These are phyloP conservation scores for Drosophila biarmipes DNA, from an alignment of 1,140 invertebrate genomes.

Conservation along the genomic window DNA sequence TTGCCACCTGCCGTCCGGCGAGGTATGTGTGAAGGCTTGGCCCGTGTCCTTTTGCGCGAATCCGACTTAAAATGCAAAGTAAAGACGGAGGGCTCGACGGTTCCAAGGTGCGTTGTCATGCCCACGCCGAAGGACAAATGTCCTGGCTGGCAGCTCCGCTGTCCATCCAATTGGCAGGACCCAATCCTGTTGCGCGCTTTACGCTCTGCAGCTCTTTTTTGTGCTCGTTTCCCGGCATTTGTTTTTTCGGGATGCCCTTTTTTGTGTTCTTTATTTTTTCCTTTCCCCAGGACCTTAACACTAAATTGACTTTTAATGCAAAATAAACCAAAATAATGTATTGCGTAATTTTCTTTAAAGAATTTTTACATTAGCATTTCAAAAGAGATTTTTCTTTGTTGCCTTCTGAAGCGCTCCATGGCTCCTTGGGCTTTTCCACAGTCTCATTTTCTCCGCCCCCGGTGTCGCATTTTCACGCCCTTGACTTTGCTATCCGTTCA, in stretches of 20 bases:
- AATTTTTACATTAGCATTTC: constrained; percentile 83
- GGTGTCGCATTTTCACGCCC: constrained; percentile 56
- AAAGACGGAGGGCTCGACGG: constrained; percentile 64
- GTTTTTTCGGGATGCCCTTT: constrained; percentile 57
- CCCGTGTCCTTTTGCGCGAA: constrained; percentile 18
- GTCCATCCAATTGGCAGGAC: constrained; percentile 23
- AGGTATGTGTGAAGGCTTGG: constrained; percentile 54
- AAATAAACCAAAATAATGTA: constrained; percentile 83
- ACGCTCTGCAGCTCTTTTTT: constrained; percentile 66
- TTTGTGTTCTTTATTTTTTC: constrained; percentile 20
- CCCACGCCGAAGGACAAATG: constrained; percentile 23
- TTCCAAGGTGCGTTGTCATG: constrained; percentile 77
- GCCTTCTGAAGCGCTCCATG: constrained; percentile 44
- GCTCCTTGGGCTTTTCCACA: constrained; percentile 33
- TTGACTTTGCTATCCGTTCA: constrained; percentile 43
- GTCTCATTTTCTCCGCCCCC: constrained; percentile 20
- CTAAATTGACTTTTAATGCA: constrained; percentile 83
- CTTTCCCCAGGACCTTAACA: constrained; percentile 59
- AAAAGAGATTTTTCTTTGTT: constrained; percentile 76
- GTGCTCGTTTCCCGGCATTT: constrained; percentile 31
- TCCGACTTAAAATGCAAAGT: constrained; percentile 80
- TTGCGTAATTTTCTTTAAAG: constrained; percentile 83
- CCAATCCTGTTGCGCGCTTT: constrained; percentile 77
- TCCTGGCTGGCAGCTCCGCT: constrained; percentile 22
- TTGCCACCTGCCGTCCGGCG: constrained; percentile 14